Percentiles rank a stretch among this genome's conserved stretches.
Conservation (phyloP, 2,113 vertebrate genomes). For the Myodes glareolus region DNA sequence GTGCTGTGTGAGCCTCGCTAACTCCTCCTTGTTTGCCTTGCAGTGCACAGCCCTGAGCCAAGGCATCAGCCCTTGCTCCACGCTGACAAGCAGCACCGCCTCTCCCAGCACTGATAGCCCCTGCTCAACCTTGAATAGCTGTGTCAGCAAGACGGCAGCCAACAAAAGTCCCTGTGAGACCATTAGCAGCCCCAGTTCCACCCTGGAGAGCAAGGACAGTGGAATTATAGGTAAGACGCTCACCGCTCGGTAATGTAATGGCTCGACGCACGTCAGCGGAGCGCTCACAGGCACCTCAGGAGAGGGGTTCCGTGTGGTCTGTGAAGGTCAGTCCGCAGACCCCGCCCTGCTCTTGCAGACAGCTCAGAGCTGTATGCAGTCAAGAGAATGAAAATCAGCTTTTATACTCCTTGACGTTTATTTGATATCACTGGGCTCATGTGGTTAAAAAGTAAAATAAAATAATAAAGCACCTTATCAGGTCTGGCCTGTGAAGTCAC, state of each 20-base stretch:
- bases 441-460: not conserved
- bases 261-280: not conserved
- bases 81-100: slow-evolving; percentile 96
- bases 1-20: not conserved
- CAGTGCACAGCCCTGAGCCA: slow-evolving; percentile 91
- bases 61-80: slow-evolving; percentile 96
- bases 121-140: slow-evolving; percentile 97
- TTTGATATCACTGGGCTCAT: not conserved
- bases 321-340: slow-evolving; percentile 36
- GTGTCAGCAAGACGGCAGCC: slow-evolving; percentile 87
- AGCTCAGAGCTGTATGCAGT: not conserved
- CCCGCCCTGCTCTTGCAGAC: not conserved
- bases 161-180: slow-evolving; percentile 94
- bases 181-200: slow-evolving; percentile 97
- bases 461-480: not conserved
- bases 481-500: not conserved
- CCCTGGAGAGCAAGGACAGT: slow-evolving; percentile 99
- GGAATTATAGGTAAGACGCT: slow-evolving; percentile 96
- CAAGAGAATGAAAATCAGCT: not conserved
- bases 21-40: slow-evolving; percentile 54
- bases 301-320: not conserved
- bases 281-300: not conserved
- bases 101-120: slow-evolving; percentile 97
- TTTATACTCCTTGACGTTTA: slow-evolving; percentile 49
- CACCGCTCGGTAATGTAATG: not conserved